Base-by-base conservation (phyloP, 2,888 invertebrate genomes). In the Zelleria hepariella region DNA sequence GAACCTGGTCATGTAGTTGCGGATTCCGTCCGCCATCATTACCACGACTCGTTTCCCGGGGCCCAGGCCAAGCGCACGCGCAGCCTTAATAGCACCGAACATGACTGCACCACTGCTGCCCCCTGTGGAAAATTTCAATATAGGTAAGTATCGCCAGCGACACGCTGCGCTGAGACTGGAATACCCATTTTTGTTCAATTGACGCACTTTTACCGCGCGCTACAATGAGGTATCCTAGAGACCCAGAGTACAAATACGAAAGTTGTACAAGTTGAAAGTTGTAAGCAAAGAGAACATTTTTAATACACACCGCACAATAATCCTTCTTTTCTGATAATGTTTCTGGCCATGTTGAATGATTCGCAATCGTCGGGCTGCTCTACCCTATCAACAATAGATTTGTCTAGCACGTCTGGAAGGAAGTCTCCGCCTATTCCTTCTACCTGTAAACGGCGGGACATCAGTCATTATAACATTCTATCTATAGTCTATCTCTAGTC, bases 381-480 rank as follows among this genome's bases (percentile, higher is more conserved):
- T 95, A 98, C 98, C 62, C 87, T 80, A 77, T 98, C 97, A 1
- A 97, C 92, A 2, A 94, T 90, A 2, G 80, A 82, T 61, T 92
- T 91, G 82, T 95, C 95, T 63, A 96, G 86, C 26, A 97, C 97
- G 0, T 96, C 95, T 1, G 98, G 98, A 53, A 96, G 82, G 74
- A 98, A 99, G 81, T 98, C 98, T 74, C 98, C 98, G 2, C 98
- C 98, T 64, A 95, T 94, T 52, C 96, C 97, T 77, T 93, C 93
- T 8, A 91, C 84, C 80, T 82, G 67, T 53, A 68, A 69, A 23
- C 5, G 10, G 3, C 32, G 4, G 10, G 15, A 42, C 32, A 15
- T 42, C 15, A 42, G 32, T 42, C 32, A 42, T 15, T n/a, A n/a
- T n/a, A n/a, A n/a, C n/a, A n/a, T n/a, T n/a, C n/a, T n/a, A n/a